Evolutionary conservation across 1,140 invertebrate species (phyloP).

Genomic region (Nymphalis io): DNA sequence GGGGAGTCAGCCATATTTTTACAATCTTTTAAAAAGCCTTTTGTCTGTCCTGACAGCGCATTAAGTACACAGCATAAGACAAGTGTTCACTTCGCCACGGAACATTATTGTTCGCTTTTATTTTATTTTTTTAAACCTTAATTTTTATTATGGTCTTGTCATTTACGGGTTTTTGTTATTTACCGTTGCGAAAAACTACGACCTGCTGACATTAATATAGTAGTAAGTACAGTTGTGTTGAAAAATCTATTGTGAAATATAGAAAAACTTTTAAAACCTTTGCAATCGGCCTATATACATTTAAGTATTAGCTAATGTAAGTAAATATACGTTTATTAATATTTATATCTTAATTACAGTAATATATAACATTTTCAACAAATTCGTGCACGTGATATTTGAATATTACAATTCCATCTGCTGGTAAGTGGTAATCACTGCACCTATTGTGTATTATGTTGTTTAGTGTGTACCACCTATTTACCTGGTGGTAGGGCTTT

Average conservation of each 20-base stretch:
- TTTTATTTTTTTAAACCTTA: constrained; percentile 43
- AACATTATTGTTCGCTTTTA: constrained; percentile 57
- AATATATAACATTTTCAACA: no score
- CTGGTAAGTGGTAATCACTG: no score
- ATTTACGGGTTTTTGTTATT: constrained; percentile 19
- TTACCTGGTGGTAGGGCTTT: no score
- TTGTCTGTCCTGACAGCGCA: constrained; percentile 69
- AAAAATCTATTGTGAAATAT: background rate
- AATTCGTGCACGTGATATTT: no score
- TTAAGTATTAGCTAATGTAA: no score
- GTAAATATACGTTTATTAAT: no score
- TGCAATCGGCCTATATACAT: no score
- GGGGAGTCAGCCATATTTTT: constrained; percentile 67
- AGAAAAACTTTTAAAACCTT: background rate
- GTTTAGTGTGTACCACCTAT: no score
- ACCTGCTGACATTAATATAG: constrained; percentile 15
- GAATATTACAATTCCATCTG: no score
- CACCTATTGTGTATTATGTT: no score
- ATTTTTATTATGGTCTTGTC: constrained; percentile 40
- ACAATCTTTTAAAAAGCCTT: constrained; percentile 65
- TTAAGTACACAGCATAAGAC: constrained; percentile 65
- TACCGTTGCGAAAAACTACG: constrained; percentile 11
- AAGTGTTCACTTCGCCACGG: constrained; percentile 59
- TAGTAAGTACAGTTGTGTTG: background rate
- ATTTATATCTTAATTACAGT: no score